Percentiles rank a stretch among this genome's conserved stretches.
These are phyloP conservation scores for Chymomyza costata DNA, from an alignment of 1,140 invertebrate species.

Conservation along the genomic window DNA sequence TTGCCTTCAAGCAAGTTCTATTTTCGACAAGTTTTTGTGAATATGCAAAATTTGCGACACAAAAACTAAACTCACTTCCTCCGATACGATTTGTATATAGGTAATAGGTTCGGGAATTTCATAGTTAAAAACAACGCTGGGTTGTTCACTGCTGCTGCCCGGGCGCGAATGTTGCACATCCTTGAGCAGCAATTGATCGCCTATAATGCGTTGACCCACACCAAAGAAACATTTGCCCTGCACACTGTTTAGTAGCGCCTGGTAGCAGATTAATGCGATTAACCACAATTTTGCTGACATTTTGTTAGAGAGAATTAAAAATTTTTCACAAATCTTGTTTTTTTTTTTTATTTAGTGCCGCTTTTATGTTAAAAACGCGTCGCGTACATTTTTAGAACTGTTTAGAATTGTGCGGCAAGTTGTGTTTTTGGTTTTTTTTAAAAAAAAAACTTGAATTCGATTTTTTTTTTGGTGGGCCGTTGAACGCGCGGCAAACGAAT, in stretches of 20 bases:
- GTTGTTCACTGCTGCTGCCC: constrained; percentile 26
- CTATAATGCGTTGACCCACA: constrained; percentile 39
- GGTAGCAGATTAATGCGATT: background rate
- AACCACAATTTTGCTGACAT: background rate
- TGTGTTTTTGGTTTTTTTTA: background rate
- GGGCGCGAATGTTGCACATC: constrained; percentile 53
- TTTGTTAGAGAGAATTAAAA: too few species aligned
- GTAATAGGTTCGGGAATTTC: constrained; percentile 58
- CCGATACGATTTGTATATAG: constrained; percentile 53
- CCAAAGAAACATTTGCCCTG: constrained; percentile 39
- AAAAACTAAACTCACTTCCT: constrained; percentile 56
- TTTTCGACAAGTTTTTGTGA: constrained; percentile 20
- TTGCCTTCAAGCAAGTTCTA: constrained; percentile 30
- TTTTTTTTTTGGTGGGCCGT: background rate
- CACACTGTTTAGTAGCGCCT: constrained; percentile 16
- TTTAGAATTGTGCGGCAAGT: too few species aligned
- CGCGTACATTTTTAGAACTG: constrained; percentile 34
- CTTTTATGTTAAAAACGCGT: too few species aligned
- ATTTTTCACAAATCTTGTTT: background rate
- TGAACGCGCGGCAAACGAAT: constrained; percentile 51
- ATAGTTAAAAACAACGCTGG: constrained; percentile 52
- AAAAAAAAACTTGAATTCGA: constrained; percentile 11
- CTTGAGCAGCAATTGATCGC: constrained; percentile 59
- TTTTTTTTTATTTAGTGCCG: constrained; percentile 1
- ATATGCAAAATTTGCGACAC: constrained; percentile 43